Evolutionary conservation across 2,797 vertebrate genomes (phyloP), one percentile per base, ranked within the genome.

Genomic region (Fistularia commersonii): DNA sequence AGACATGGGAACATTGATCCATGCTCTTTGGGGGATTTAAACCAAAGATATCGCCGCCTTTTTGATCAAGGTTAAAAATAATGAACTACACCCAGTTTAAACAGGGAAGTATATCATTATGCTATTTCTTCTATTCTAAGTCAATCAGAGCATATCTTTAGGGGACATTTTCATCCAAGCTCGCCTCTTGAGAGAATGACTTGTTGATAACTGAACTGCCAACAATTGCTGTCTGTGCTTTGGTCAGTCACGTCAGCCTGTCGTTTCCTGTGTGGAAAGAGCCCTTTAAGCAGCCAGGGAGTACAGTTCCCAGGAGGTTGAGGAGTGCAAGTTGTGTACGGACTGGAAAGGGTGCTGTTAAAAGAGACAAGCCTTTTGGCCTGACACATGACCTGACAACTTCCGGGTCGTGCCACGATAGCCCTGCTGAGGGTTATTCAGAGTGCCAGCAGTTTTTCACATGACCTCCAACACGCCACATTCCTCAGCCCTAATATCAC

Each of bases 381-480:
- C 84, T 51, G 64, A 82, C 79, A 64, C 54, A 53, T 88, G 82
- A 89, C 83, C 80, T 48, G 56, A 80, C 69, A 59, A 75, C 77
- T 87, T 88, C 84, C 83, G 76, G 83, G 85, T 85, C 77, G 23
- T 54, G 80, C 78, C 66, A 55, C 54, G 73, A 77, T 76, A 75
- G 75, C 78, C 72, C 72, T 74, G 63, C 58, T 74, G 70, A 80
- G 81, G 79, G 88, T 86, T 80, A 79, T 43, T 79, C 66, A 56
- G 80, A 79, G 78, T 81, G 83, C 80, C 81, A 80, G 77, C 61
- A 9, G 49, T 78, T 67, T 80, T 88, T 88, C 88, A 88, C 85
- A 88, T 80, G 85, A 87, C 83, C 86, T 74, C 69, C 68, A 80
- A 76, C 78, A 78, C 65, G 67, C 61, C 63, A 32, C 82, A 82